Conservation (phyloP, 2,113 vertebrate species). For the Oncorhynchus clarkii region DNA sequence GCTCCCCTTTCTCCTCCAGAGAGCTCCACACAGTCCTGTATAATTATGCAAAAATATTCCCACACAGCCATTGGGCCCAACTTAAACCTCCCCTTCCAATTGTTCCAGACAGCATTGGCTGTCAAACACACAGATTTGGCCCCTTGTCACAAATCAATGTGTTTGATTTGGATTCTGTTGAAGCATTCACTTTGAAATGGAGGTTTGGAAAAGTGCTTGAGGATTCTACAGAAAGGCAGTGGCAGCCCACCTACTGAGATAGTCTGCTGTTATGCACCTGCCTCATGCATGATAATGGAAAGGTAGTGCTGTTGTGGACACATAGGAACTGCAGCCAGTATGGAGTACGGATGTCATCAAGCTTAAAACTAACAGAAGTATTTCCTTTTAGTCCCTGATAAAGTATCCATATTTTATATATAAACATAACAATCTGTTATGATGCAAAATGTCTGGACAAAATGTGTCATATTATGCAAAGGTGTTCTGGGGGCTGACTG, state of each 20-base stretch:
- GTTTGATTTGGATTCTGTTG: not conserved
- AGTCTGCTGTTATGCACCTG: not conserved
- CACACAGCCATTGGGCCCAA: not conserved
- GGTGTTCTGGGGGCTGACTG: too few species aligned
- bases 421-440: too few species aligned
- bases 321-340: too few species aligned
- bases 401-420: too few species aligned
- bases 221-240: not conserved
- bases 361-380: too few species aligned
- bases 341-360: too few species aligned
- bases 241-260: not conserved
- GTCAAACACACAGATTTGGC: not conserved
- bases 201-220: conserved; percentile 1
- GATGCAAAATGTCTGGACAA: too few species aligned
- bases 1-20: not conserved
- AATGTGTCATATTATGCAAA: too few species aligned
- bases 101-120: not conserved
- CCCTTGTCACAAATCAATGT: not conserved
- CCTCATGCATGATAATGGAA: not conserved
- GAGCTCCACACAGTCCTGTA: not conserved
- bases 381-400: too few species aligned
- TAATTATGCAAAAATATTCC: not conserved
- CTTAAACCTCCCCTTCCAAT: not conserved
- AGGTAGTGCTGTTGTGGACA: not conserved
- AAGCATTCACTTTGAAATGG: not conserved